A percentile compares a stretch with the other conserved stretches of the same genome.
Conservation (phyloP, 1,140 invertebrate genomes). For the Drosophila arizonae region DNA sequence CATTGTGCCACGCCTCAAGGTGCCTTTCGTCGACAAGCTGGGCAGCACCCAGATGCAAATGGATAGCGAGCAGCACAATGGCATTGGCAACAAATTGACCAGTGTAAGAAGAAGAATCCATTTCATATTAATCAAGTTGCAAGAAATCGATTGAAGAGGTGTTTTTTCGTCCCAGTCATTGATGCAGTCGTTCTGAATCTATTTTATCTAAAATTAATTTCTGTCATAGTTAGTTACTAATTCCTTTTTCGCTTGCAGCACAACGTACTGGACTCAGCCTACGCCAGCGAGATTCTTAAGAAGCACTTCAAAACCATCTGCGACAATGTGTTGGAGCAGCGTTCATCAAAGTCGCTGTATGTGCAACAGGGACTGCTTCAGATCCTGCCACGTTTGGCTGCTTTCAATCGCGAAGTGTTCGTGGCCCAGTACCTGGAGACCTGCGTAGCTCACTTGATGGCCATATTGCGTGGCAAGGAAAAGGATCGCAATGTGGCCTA, state of each 20-base stretch:
- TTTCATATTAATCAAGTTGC: neutral
- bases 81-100: conserved; percentile 59
- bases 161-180: neutral
- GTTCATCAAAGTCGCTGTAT: conserved; percentile 88
- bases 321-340: conserved; percentile 90
- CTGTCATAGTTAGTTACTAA: no score
- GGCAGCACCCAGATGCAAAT: conserved; percentile 67
- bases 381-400: conserved; percentile 96
- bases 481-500: conserved; percentile 94
- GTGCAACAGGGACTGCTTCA: conserved; percentile 95
- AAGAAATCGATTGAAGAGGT: neutral
- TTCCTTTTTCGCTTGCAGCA: conserved; percentile 31
- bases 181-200: neutral
- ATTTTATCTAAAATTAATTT: no score
- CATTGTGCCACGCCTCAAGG: conserved; percentile 81
- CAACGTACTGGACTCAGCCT: conserved; percentile 90
- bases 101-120: conserved; percentile 54
- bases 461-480: conserved; percentile 89
- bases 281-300: conserved; percentile 91
- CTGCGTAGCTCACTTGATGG: conserved; percentile 91
- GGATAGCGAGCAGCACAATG: conserved; percentile 69
- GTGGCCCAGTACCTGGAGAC: conserved; percentile 89
- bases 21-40: conserved; percentile 79
- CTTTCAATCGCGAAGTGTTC: conserved; percentile 94
- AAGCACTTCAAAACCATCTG: conserved; percentile 94